Percentiles rank a stretch among this genome's conserved stretches.
Evolutionary conservation across 2,113 vertebrate genomes (phyloP).

Genomic region (Riparia riparia): DNA sequence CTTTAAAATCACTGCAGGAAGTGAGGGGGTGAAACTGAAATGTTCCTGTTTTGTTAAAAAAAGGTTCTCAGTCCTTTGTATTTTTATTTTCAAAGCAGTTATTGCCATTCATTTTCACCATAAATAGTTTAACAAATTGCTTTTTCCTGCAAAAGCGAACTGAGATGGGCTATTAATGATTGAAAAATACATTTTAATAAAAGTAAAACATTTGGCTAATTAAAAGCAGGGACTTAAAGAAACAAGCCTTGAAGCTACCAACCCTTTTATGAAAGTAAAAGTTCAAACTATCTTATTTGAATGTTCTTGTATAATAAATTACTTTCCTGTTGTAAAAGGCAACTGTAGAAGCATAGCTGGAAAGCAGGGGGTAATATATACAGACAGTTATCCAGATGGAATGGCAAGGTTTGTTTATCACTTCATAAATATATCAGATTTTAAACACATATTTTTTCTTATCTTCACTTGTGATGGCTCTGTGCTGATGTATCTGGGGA

Average conservation of each 20-base stretch:
- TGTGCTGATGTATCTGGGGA: neutral
- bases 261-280: neutral
- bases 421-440: neutral
- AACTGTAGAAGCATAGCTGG: neutral
- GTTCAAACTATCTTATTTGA: neutral
- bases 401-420: neutral
- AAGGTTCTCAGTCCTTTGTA: neutral
- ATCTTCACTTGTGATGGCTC: neutral
- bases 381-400: neutral
- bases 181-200: neutral
- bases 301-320: neutral
- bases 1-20: neutral
- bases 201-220: neutral
- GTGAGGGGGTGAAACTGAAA: neutral
- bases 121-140: neutral
- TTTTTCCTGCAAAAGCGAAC: neutral
- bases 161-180: neutral
- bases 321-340: neutral
- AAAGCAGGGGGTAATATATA: neutral
- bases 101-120: neutral
- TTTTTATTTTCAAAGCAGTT: neutral
- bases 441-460: neutral
- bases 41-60: neutral
- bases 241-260: neutral
- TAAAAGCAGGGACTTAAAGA: neutral